phyloP scores from a whole-genome alignment of 2,888 invertebrate species.

The Lepidochitona cinerea region DNA sequence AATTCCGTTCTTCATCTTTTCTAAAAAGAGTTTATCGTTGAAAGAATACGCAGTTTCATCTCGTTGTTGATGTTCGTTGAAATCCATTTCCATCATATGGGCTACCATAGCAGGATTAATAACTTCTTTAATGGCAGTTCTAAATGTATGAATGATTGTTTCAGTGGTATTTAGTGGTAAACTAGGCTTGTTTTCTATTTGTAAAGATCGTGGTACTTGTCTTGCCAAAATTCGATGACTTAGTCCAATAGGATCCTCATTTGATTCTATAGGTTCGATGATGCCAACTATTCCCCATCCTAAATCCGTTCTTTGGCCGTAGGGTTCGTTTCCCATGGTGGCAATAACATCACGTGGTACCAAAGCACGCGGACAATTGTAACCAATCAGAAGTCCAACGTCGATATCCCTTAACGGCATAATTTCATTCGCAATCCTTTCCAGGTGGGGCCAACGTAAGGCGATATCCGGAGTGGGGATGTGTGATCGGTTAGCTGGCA shows the following conservation, averaged over 20 bases:
- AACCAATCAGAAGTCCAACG: constrained; percentile 35
- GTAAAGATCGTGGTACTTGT: constrained; percentile 11
- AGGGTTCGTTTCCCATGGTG: constrained; percentile 9
- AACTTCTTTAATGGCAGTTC: neutral
- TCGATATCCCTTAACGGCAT: constrained; percentile 23
- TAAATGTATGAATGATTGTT: neutral
- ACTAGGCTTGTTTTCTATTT: neutral
- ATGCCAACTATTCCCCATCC: constrained; percentile 36
- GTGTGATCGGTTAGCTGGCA: constrained; percentile 34
- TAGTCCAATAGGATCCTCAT: neutral
- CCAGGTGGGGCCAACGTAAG: constrained; percentile 30
- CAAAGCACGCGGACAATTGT: constrained; percentile 36
- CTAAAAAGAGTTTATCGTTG: no score
- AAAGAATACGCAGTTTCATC: no score
- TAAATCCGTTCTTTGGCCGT: constrained; percentile 26
- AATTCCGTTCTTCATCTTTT: neutral
- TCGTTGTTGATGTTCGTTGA: neutral
- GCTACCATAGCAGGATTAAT: neutral
- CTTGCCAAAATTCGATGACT: constrained; percentile 15
- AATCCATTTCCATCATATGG: neutral
- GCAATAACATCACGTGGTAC: constrained; percentile 15
- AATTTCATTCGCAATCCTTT: constrained; percentile 22
- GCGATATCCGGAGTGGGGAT: constrained; percentile 35
- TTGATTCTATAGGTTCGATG: neutral
- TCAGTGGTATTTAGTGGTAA: neutral